A percentile compares a stretch with the other conserved stretches of the same genome.
Evolutionary conservation across 1,140 invertebrate species (phyloP).

Genomic region (Drosophila subpulchrella): DNA sequence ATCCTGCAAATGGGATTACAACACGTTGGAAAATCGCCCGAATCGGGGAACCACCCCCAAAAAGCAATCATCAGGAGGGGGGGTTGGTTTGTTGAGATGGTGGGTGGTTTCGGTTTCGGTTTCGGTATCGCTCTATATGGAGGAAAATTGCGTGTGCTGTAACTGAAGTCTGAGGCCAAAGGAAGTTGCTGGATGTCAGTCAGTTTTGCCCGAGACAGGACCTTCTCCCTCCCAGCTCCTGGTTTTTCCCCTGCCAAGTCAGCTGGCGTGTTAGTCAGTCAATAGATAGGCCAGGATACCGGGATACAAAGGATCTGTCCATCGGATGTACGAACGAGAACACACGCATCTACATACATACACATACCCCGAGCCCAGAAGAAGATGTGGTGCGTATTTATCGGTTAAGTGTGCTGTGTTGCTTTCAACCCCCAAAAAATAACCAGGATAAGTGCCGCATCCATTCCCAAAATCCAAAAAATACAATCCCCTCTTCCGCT

Average conservation of each 20-base stretch:
- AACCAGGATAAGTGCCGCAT: slow-evolving; percentile 41
- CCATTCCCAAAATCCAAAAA: slow-evolving; percentile 28
- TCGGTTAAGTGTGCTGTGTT: slow-evolving; percentile 45
- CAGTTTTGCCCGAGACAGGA: slow-evolving; percentile 27
- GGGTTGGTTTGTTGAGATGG: no score
- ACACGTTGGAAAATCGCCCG: slow-evolving; percentile 73
- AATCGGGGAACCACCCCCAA: slow-evolving; percentile 39
- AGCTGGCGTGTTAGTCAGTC: slow-evolving; percentile 75
- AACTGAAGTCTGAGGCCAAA: slow-evolving; percentile 46
- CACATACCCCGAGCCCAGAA: neutral
- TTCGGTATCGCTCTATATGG: slow-evolving; percentile 6
- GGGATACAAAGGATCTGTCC: slow-evolving; percentile 2
- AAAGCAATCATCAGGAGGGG: slow-evolving; percentile 25
- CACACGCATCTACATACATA: neutral
- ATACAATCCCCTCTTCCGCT: slow-evolving; percentile 39
- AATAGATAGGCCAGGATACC: slow-evolving; percentile 58
- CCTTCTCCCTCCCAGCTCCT: neutral
- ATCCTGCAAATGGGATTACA: slow-evolving; percentile 83
- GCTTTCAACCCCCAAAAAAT: slow-evolving; percentile 42
- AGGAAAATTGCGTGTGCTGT: slow-evolving; percentile 75
- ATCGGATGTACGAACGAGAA: neutral
- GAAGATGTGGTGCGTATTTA: slow-evolving; percentile 39
- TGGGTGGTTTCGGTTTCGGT: no score
- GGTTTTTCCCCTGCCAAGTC: slow-evolving; percentile 27
- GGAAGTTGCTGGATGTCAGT: slow-evolving; percentile 51